Conservation (phyloP, 2,113 vertebrate genomes). For the Chascanopsetta lugubris region DNA sequence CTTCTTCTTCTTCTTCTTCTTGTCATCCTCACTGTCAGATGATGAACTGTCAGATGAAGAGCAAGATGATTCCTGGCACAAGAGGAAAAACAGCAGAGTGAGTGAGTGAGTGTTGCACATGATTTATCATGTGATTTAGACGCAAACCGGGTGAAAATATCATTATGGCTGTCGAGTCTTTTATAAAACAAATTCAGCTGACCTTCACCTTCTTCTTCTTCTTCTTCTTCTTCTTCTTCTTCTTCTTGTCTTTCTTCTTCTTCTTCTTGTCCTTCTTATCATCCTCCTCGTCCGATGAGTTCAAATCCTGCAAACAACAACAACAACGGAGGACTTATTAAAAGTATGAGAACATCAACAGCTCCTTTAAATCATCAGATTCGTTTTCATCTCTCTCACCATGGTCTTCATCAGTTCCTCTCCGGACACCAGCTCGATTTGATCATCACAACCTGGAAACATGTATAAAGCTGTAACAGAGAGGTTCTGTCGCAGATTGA, state of each 20-base stretch:
- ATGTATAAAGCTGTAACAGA: not conserved
- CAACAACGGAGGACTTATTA: not conserved
- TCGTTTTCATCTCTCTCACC: conserved; percentile 18
- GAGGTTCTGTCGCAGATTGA: not conserved
- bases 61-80: conserved; percentile 51
- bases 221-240: conserved; percentile 38
- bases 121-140: conserved; percentile 1
- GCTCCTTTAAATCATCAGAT: not conserved
- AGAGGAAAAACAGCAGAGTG: not conserved
- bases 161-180: not conserved
- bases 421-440: not conserved
- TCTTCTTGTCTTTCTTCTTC: conserved; percentile 50
- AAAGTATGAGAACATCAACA: not conserved
- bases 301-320: conserved; percentile 13
- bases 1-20: conserved; percentile 63
- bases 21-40: conserved; percentile 64
- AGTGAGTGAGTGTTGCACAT: too few relatives aligned
- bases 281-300: conserved; percentile 17
- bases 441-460: conserved; percentile 22
- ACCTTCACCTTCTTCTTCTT: conserved; percentile 36
- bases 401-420: not conserved
- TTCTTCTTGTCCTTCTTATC: conserved; percentile 53
- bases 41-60: conserved; percentile 66
- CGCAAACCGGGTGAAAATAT: too few relatives aligned
- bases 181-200: not conserved